These are phyloP conservation scores for Hyperoplus lanceolatus DNA, from an alignment of 2,797 vertebrate species.

Conservation along the genomic window DNA sequence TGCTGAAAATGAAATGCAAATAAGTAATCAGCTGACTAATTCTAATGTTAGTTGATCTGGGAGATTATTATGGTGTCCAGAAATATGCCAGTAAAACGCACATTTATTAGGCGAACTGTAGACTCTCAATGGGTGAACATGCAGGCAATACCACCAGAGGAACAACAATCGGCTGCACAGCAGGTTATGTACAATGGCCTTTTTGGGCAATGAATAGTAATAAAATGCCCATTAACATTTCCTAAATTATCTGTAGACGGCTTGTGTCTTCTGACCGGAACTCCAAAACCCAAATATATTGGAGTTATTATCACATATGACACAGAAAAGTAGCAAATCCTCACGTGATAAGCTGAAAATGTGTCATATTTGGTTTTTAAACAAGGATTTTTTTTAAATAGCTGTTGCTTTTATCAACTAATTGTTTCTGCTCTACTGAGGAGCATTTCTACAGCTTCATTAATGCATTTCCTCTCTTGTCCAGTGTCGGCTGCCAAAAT, in stretches of 20 bases:
- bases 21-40: not conserved
- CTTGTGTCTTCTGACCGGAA: too few species aligned
- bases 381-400: too few species aligned
- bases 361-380: too few species aligned
- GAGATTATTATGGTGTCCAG: not conserved
- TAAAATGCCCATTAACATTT: too few species aligned
- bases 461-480: slow-evolving; percentile 1
- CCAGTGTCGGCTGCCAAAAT: slow-evolving; percentile 80
- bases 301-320: not conserved
- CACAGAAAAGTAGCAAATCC: not conserved
- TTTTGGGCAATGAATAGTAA: too few species aligned
- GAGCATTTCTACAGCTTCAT: not conserved
- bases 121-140: not conserved
- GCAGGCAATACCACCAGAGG: too few species aligned
- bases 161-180: not conserved
- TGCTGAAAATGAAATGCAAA: too few species aligned
- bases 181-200: not conserved
- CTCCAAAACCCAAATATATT: too few species aligned
- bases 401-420: not conserved
- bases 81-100: not conserved
- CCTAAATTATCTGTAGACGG: too few species aligned
- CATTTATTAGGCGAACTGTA: not conserved
- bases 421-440: not conserved
- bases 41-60: not conserved
- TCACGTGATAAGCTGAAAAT: not conserved